Percentiles rank a stretch among this genome's conserved stretches.
These are phyloP conservation scores for Etheostoma spectabile DNA, from an alignment of 2,113 vertebrate species.

Conservation along the genomic window DNA sequence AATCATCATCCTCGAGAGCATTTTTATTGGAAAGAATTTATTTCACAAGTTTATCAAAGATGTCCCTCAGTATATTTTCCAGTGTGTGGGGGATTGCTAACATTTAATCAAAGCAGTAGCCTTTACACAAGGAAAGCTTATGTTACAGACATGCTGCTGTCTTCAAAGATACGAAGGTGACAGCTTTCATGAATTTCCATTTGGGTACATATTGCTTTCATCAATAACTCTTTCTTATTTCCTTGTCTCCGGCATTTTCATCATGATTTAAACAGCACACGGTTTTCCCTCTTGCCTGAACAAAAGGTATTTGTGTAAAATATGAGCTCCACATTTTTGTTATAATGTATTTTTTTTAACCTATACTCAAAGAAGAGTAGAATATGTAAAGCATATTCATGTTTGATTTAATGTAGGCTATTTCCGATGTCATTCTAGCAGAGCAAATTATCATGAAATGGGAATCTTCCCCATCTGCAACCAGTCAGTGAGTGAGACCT, in stretches of 20 bases:
- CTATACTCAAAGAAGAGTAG: slow-evolving; percentile 44
- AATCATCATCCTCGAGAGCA: slow-evolving; percentile 78
- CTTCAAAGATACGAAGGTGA: slow-evolving; percentile 79
- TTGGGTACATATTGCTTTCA: slow-evolving; percentile 74
- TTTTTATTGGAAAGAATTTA: slow-evolving; percentile 85
- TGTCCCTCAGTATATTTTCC: slow-evolving; percentile 78
- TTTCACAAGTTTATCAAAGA: slow-evolving; percentile 79
- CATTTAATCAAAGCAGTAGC: slow-evolving; percentile 71
- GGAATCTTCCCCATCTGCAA: slow-evolving; percentile 62
- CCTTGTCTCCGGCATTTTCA: slow-evolving; percentile 37
- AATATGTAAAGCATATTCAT: slow-evolving; percentile 72
- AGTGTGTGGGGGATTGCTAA: slow-evolving; percentile 56
- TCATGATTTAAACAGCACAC: slow-evolving; percentile 51
- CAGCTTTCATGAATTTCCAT: slow-evolving; percentile 79
- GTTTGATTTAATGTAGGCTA: slow-evolving; percentile 48
- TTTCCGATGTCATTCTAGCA: slow-evolving; percentile 53
- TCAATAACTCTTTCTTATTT: slow-evolving; percentile 66
- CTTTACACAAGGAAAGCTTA: slow-evolving; percentile 63
- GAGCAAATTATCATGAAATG: slow-evolving; percentile 74
- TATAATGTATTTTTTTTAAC: background rate
- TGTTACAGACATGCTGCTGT: slow-evolving; percentile 80
- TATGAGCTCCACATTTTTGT: slow-evolving; percentile 6
- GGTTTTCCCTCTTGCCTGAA: slow-evolving; percentile 12
- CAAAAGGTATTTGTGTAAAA: slow-evolving; percentile 33
- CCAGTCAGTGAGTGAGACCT: slow-evolving; percentile 60